Base-by-base conservation (phyloP, 1,140 invertebrate species). In the Papilio dardanus region DNA sequence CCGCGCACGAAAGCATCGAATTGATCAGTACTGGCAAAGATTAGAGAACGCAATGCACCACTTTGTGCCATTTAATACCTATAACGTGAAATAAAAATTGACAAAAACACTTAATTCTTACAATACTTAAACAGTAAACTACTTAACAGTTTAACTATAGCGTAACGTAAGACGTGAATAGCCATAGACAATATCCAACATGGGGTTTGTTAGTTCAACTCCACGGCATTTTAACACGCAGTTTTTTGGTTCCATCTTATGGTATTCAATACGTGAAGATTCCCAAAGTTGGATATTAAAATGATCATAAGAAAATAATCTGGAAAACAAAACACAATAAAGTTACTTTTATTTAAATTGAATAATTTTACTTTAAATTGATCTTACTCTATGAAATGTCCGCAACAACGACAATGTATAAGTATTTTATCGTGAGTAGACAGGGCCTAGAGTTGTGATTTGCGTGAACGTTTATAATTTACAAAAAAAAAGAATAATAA, bases 1-100 rank as follows among this genome's bases (percentile, higher is more conserved):
- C 83, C 76, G 75, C 80, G 83, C 86, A 86, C 86, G 87, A 78
- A 82, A 80, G 74, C 80, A 54, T 77, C 69, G 78, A 83, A 87
- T 88, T 87, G 85, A 87, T 87, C 84, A 86, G 40, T 71, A 46
- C 37, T 42, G 40, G 19, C 69, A 71, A 71, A 33, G 65, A 74
- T 69, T 74, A 74, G 30, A 24, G 50, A 62, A 62, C 54, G 24
- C 24, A 46, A 16, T 19, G n/a, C 7, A 10, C 19, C n/a, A 19
- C 21, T n/a, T 58, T 21, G 19, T 66, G 37, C 66, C 28, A 58
- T 62, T 33, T 73, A 81, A 80, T 79, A 77, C 77, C 79, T 82
- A 28, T 28, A 16, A 0, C 28, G 24, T 5, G 5, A 46, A 46
- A 19, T 19, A 46, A 19, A 7, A 46, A 46, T n/a, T 19, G 3